Evolutionary conservation across 1,140 invertebrate species (phyloP).

Genomic region (Agraylea sexmaculata): DNA sequence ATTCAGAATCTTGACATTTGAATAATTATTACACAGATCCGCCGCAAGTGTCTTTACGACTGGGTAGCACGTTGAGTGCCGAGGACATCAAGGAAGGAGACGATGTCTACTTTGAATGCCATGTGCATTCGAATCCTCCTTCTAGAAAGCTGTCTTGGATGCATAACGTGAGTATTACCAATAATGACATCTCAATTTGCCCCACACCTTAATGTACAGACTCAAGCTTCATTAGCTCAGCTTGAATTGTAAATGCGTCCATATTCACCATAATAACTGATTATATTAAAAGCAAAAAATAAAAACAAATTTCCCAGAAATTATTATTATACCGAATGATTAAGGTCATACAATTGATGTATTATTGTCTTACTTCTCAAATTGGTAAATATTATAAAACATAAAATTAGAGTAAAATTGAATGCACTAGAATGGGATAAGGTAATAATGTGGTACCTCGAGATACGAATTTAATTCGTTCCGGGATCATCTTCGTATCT

Average conservation of each 20-base stretch:
- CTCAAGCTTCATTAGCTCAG: neutral
- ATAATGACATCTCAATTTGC: constrained; percentile 1
- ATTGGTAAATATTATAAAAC: too few relatives aligned
- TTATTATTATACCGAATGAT: too few relatives aligned
- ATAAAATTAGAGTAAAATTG: too few relatives aligned
- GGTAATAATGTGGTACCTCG: too few relatives aligned
- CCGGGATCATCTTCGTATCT: too few relatives aligned
- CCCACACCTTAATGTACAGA: neutral
- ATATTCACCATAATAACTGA: too few relatives aligned
- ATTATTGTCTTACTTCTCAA: too few relatives aligned
- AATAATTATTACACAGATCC: constrained; percentile 49
- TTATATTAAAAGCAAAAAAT: neutral
- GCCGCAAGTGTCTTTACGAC: constrained; percentile 64
- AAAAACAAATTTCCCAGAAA: neutral
- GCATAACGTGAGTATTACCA: constrained; percentile 58
- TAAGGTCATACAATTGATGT: too few relatives aligned
- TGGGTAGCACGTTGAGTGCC: constrained; percentile 75
- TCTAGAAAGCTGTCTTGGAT: constrained; percentile 77
- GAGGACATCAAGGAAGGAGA: constrained; percentile 85
- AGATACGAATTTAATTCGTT: too few relatives aligned
- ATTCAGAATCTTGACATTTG: neutral
- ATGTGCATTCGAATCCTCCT: constrained; percentile 76
- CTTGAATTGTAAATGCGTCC: neutral
- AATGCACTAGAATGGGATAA: too few relatives aligned
- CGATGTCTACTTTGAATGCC: constrained; percentile 88